A percentile compares a stretch with the other conserved stretches of the same genome.
Conservation (phyloP, 1,140 invertebrate genomes). For the Centruroides sculpturatus region DNA sequence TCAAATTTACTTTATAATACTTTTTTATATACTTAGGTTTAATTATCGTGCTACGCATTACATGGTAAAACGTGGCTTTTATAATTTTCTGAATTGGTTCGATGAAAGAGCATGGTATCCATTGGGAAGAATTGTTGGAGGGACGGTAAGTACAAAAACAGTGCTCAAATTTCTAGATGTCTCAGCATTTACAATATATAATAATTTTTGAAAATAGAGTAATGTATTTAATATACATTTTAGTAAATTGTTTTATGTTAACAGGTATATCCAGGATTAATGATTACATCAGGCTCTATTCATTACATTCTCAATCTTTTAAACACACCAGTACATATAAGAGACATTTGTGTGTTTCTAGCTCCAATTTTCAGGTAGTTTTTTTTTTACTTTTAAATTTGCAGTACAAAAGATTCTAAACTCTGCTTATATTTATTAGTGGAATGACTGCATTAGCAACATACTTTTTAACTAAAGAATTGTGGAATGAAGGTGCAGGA, state of each 20-base stretch:
- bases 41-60: constrained; percentile 97
- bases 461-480: constrained; percentile 91
- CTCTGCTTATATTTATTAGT: constrained; percentile 41
- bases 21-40: constrained; percentile 50
- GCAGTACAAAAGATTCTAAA: constrained; percentile 27
- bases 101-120: constrained; percentile 99
- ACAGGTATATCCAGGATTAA: constrained; percentile 85
- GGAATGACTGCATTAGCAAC: constrained; percentile 94
- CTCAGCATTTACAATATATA: too few relatives aligned
- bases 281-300: constrained; percentile 96
- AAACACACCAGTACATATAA: constrained; percentile 94
- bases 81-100: constrained; percentile 99
- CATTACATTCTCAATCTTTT: constrained; percentile 83
- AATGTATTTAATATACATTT: too few relatives aligned
- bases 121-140: constrained; percentile 85
- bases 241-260: not conserved
- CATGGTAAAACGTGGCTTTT: constrained; percentile 99
- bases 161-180: too few relatives aligned
- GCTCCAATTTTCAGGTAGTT: constrained; percentile 85
- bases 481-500: constrained; percentile 93
- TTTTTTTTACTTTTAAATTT: too few relatives aligned
- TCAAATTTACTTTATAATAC: too few relatives aligned
- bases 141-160: constrained; percentile 34
- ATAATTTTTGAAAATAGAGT: too few relatives aligned
- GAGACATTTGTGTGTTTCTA: constrained; percentile 97